These are phyloP conservation scores for Pampus argenteus DNA, from an alignment of 2,797 vertebrate species.

Conservation along the genomic window DNA sequence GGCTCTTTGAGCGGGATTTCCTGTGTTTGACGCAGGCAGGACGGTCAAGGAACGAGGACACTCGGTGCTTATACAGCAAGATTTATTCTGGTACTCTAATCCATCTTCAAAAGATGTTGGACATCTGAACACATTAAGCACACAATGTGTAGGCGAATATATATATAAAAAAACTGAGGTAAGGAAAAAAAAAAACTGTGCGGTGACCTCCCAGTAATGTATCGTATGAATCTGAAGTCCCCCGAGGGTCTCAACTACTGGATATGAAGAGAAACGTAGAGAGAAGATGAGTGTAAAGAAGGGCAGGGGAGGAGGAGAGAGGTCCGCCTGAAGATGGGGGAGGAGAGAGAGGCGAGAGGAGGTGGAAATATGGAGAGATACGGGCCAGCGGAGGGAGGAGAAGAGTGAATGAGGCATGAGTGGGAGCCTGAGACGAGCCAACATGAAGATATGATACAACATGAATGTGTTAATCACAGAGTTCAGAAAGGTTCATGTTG, in stretches of 20 bases:
- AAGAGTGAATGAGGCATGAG: background rate
- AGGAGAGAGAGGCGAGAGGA: background rate
- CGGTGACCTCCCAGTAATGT: constrained; percentile 44
- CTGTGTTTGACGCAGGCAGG: constrained; percentile 1
- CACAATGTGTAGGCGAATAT: constrained; percentile 1
- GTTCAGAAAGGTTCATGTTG: background rate
- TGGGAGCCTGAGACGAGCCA: background rate
- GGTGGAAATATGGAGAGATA: background rate
- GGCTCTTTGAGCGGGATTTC: constrained; percentile 20
- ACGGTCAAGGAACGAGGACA: background rate
- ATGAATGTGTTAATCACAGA: background rate
- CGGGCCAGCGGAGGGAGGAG: constrained; percentile 14
- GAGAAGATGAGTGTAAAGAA: background rate
- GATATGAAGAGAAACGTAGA: constrained; percentile 6
- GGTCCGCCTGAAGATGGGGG: background rate
- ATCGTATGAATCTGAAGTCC: constrained; percentile 49
- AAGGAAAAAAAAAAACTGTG: constrained; percentile 17
- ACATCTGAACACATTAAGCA: constrained; percentile 33
- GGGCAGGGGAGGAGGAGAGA: background rate
- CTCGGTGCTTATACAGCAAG: constrained; percentile 15
- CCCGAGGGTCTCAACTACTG: background rate
- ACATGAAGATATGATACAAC: no score
- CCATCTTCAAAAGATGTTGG: constrained; percentile 20
- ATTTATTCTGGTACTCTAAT: constrained; percentile 31
- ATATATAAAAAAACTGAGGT: constrained; percentile 16